Base-by-base conservation (phyloP, 2,888 invertebrate species). In the Unio delphinus region DNA sequence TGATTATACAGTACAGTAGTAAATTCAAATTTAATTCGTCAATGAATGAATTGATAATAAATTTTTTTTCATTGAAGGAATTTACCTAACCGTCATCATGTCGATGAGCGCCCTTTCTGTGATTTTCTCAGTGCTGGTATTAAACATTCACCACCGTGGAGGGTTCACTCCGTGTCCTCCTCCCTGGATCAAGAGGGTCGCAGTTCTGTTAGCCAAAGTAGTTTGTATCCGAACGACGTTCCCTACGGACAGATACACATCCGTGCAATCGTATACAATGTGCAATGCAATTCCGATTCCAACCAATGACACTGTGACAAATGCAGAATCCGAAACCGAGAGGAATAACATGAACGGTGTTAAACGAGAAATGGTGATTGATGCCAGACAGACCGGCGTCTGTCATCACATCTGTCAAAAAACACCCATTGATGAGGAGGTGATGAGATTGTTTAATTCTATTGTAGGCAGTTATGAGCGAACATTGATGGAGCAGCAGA, bases 1-100 rank as follows among this genome's bases (percentile, higher is more conserved):
- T 45, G 15, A 45, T 45, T 45, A 3, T 45, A 45, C 45, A 45
- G 3, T 45, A 45, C 45, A 45, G 3, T 45, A 45, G 45, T 45
- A 45, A 45, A 15, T 45, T 45, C 11, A 45, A 45, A 45, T 45
- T 45, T 3, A 45, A 1, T 45, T 11, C 15, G 8, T 45, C 45
- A 45, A 45, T 45, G 45, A 45, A 45, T 45, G 3, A 45, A 45
- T 15, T 30, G n/a, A 45, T 11, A 68, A 8, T 6, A 45, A 34
- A 1, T 61, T 59, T 55, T 67, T 61, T 61, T 65, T n/a, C 61
- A 60, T 82, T 81, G 30, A 83, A 90, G 90, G 90, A 28, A 88
- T 91, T 64, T 91, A 91, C 78, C 82, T 91, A 61, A 91, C 90
- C 23, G 85, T 90, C 26, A 89, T 90, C 55, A 91, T 91, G 91